Evolutionary conservation across 2,888 invertebrate species (phyloP), one percentile per base, ranked within the genome.

Genomic region (Julus scanicus): DNA sequence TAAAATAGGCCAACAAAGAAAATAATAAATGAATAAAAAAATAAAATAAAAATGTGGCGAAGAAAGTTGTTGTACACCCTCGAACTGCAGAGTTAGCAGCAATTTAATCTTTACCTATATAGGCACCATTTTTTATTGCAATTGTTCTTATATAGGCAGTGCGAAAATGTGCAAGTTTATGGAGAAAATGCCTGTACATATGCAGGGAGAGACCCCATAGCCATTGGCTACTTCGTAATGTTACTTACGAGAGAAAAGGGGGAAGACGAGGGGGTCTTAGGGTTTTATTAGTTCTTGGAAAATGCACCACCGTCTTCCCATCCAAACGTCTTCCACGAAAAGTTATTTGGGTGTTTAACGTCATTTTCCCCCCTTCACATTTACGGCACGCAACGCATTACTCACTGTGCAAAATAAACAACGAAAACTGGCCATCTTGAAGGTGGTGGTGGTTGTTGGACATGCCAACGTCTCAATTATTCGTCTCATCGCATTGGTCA

Each of bases 211-310:
- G 44, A 44, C 44, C 53, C 53, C 13, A 53, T 53, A 53, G 53
- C 13, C 53, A 53, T 53, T 53, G 53, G 53, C 53, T 13, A 53
- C 53, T 53, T 53, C 3, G 53, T 9, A 9, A 53, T 53, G 53
- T 53, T 53, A 53, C 17, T 53, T 53, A 53, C 53, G 17, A 53
- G 53, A 53, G 53, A 53, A 53, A 15, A 44, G 44, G 8, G 44
- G 53, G 29, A 29, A 29, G 29, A 29, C 29, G 29, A 53, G 53
- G 53, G 53, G 53, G 53, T 53, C 53, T 15, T 15, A 53, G 13
- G 53, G 53, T 53, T 53, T 53, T 53, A 53, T 53, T 53, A 53
- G 53, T 53, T 53, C 53, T 53, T 53, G 53, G 53, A 53, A 53
- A 53, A 53, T 53, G 53, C 53, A 53, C 53, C 53, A 53, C 53